Evolutionary conservation across 2,113 vertebrate genomes (phyloP).

Genomic region (Trematocara zebra): DNA sequence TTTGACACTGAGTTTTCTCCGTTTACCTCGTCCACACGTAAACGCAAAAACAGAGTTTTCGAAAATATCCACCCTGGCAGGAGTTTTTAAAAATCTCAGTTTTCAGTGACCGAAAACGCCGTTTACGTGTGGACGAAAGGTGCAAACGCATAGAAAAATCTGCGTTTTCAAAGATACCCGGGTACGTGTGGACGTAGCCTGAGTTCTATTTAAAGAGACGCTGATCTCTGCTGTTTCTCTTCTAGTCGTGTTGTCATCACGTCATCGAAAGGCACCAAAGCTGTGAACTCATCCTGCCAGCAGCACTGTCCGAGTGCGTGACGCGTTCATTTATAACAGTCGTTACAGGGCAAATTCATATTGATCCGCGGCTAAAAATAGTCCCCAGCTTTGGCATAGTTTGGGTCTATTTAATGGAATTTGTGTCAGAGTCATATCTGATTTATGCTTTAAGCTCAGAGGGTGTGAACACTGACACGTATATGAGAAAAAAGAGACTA

Average conservation of each 20-base stretch:
- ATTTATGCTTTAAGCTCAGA: neutral
- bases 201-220: neutral
- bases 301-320: neutral
- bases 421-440: neutral
- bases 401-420: neutral
- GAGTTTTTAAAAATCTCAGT: too few species aligned
- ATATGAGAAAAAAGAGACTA: neutral
- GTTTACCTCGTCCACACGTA: too few species aligned
- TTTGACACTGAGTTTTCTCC: too few species aligned
- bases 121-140: too few species aligned
- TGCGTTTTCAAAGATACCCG: too few species aligned
- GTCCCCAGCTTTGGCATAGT: too few species aligned
- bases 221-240: neutral
- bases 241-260: neutral
- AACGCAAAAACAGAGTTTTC: too few species aligned
- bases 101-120: too few species aligned
- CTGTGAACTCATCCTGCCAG: neutral
- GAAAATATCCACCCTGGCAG: too few species aligned
- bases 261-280: rapidly evolving
- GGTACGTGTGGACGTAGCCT: too few species aligned
- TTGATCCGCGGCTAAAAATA: rapidly evolving
- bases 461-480: neutral
- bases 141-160: too few species aligned
- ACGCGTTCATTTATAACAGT: neutral
- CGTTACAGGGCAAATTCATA: neutral